Evolutionary conservation across 2,797 vertebrate genomes (phyloP), one percentile per base, ranked within the genome.

Genomic region (Coendou prehensilis): DNA sequence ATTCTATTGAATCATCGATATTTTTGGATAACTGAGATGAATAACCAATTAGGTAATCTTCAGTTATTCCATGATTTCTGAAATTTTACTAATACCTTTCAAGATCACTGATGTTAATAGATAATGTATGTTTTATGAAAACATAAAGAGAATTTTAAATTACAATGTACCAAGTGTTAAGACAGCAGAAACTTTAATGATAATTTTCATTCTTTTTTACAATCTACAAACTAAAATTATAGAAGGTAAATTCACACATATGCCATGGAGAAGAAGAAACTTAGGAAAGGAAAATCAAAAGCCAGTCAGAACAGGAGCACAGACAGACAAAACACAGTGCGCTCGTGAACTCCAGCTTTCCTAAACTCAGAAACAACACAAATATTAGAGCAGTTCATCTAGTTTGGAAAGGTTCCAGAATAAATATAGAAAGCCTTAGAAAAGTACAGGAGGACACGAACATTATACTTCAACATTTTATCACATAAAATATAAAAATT

Each of bases 101-200:
- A 83, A 96, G 95, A 89, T 81, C 13, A 83, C 45, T 80, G 57
- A 87, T 83, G 79, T 93, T 37, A 94, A 88, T 41, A 67, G 15
- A 59, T 47, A 95, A 87, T 75, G 81, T 45, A 8, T 87, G 1
- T 92, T 94, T 83, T 71, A 88, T 83, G 33, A 92, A 84, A 93
- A 64, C 33, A 18, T 10, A 86, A 93, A 87, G 67, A 89, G 50
- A 75, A 59, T 10, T 59, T 94, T 87, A 87, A 41, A 47, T 67
- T 87, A 59, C 3, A 52, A 80, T 59, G 81, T 85, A 54, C 17
- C 22, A 80, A 94, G 79, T 30, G 11, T 91, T 80, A 59, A 41
- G 79, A 20, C 5, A 80, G 23, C 9, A 59, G 52, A 89, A 87
- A 52, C 23, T 79, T 63, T 92, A 69, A 89, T 52, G 28, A 95